Base-by-base conservation (phyloP, 1,140 invertebrate species). In the Rhyacophila brunnea region DNA sequence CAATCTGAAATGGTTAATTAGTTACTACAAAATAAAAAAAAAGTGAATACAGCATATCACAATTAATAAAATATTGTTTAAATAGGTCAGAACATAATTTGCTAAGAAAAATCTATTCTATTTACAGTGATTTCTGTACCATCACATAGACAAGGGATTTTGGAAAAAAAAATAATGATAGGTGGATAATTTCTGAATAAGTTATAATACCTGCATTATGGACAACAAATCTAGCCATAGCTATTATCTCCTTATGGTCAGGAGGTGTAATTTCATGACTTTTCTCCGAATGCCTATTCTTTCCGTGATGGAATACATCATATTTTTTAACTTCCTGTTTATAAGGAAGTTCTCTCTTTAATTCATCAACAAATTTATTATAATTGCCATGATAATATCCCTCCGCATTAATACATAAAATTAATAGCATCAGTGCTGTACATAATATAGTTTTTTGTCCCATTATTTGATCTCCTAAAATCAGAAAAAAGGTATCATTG, bases 1-100 rank as follows among this genome's bases (percentile, higher is more conserved):
- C 89, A 93, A 67, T 86, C 88, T 85, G 65, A 17, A 60, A 59
- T n/a, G n/a, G n/a, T n/a, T n/a, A n/a, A n/a, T n/a, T n/a, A n/a
- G n/a, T n/a, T n/a, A n/a, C n/a, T n/a, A 68, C 50, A 62, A 43
- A 49, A 43, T 20, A 10, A 40, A 7, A 54, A 19, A 46, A 32
- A 20, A 40, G 11, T 40, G 32, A 6, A 28, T 43, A 3, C 2
- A 58, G 32, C 14, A 11, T 58, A 34, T 42, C 19, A 43, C 6
- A 23, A 52, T 42, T 23, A 23, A 35, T 34, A 14, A 14, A 34
- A 50, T 32, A 38, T 50, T 13, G n/a, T 23, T 50, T 14, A n/a
- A 34, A 32, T 4, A 34, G 23, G 14, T 10, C 46, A 9, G 6
- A 20, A 6, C 19, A 34, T 20, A 20, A 6, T 20, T 48, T 48